Conservation (phyloP, 2,797 vertebrate species). For the Pseudocheirus occidentalis region DNA sequence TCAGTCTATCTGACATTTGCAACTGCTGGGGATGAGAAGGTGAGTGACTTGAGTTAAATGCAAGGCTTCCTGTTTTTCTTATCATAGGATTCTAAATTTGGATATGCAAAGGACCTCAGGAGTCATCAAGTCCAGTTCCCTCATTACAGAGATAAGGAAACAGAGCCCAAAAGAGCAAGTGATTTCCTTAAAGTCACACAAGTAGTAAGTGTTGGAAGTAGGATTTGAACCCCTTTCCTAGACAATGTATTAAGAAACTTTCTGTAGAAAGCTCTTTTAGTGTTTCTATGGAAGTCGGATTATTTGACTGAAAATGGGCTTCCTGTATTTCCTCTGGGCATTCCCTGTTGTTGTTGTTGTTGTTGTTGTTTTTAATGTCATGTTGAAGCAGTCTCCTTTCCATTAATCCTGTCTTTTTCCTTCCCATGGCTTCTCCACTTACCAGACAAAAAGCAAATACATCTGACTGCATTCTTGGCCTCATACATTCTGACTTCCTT, state of each 20-base stretch:
- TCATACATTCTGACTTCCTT: too few relatives aligned
- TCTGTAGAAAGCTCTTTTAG: not conserved
- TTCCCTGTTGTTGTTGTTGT: too few relatives aligned
- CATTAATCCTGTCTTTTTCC: too few relatives aligned
- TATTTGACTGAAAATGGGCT: too few relatives aligned
- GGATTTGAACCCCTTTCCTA: not conserved
- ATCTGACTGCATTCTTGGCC: too few relatives aligned
- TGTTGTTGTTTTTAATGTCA: too few relatives aligned
- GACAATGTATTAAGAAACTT: not conserved
- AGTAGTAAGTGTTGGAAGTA: not conserved
- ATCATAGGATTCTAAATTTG: not conserved
- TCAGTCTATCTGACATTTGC: not conserved
- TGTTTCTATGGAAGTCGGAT: not conserved
- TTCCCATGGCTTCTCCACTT: too few relatives aligned
- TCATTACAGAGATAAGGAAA: not conserved
- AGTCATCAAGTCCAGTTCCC: not conserved
- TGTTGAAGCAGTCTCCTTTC: too few relatives aligned
- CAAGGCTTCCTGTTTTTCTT: not conserved
- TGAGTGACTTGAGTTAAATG: not conserved
- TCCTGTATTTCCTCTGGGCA: too few relatives aligned
- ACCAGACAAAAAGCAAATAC: too few relatives aligned
- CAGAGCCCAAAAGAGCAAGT: not conserved
- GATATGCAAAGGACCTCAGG: not conserved
- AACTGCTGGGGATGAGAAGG: not conserved
- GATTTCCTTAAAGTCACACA: not conserved